Evolutionary conservation across 1,140 invertebrate genomes (phyloP).

Genomic region (Sesamia nonagrioides): DNA sequence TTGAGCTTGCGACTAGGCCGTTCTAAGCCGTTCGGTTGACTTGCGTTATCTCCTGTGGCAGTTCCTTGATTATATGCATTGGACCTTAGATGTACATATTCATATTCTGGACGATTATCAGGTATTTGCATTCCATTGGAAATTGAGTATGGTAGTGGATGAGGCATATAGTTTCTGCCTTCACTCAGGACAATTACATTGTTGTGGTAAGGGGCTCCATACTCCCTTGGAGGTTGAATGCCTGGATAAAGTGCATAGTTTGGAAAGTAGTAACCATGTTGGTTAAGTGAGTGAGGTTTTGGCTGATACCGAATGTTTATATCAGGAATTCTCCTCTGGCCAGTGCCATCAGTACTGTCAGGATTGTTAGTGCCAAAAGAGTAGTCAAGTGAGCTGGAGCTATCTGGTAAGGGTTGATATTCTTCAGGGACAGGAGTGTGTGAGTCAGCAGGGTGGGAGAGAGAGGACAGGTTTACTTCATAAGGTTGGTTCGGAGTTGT

Average conservation of each 20-base stretch:
- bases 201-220: constrained; percentile 68
- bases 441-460: constrained; percentile 67
- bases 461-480: constrained; percentile 66
- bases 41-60: background rate
- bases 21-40: constrained; percentile 64
- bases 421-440: constrained; percentile 82
- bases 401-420: constrained; percentile 82
- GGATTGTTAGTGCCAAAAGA: constrained; percentile 60
- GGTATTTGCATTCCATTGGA: constrained; percentile 59
- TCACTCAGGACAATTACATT: constrained; percentile 72
- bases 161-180: constrained; percentile 67
- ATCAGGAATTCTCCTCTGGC: constrained; percentile 62
- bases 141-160: constrained; percentile 68
- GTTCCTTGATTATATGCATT: constrained; percentile 3
- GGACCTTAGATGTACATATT: constrained; percentile 56
- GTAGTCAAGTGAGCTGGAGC: constrained; percentile 79
- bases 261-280: constrained; percentile 71
- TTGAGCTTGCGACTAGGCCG: constrained; percentile 81
- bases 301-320: constrained; percentile 80
- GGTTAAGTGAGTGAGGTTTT: constrained; percentile 66
- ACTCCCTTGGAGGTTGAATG: constrained; percentile 52
- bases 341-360: constrained; percentile 63
- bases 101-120: constrained; percentile 63
- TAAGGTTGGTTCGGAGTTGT: constrained; percentile 73
- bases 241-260: constrained; percentile 67